Evolutionary conservation across 1,140 invertebrate genomes (phyloP), one percentile per base, ranked within the genome.

Genomic region (Lysiphlebus fabarum): DNA sequence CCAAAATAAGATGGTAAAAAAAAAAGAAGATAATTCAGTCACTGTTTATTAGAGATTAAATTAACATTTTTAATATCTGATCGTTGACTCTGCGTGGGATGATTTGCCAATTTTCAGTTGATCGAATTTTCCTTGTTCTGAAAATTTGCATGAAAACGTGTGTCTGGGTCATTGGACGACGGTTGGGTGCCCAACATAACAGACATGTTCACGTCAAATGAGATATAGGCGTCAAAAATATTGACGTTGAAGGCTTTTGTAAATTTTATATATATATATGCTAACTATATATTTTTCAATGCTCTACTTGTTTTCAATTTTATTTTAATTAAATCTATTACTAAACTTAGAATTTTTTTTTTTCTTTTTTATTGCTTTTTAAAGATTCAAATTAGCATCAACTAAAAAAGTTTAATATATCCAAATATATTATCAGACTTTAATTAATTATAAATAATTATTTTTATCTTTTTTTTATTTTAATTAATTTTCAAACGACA

Each of bases 121-220:
- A 70, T 65, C 61, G 67, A 62, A 62, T 70, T 67, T 67, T 64
- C 63, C 17, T 26, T 26, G 61, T 55, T 40, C 53, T 60, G 64
- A 53, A 69, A 69, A 69, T 69, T 66, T 70, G 65, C 68, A 70
- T 69, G 58, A 64, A 64, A 65, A 62, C 63, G 58, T 51, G 61
- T 53, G 51, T 56, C 56, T 41, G 59, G 57, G 65, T 65, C 59
- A 67, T 55, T 56, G 65, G 57, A 37, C 50, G 59, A 53, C 50
- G 56, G 36, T 36, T 51, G 50, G 47, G 53, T 11, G 34, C 44
- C 51, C 53, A 54, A 40, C 34, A 36, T 26, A 26, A 26, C 17
- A 26, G 17, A 4, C 17, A 26, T 26, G 17, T 26, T 26, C 34
- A 45, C 44, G 14, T 45, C 44, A 45, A 1, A 14, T 10, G 11